Base-by-base conservation (phyloP, 2,888 invertebrate genomes). In the Apamea sordens region DNA sequence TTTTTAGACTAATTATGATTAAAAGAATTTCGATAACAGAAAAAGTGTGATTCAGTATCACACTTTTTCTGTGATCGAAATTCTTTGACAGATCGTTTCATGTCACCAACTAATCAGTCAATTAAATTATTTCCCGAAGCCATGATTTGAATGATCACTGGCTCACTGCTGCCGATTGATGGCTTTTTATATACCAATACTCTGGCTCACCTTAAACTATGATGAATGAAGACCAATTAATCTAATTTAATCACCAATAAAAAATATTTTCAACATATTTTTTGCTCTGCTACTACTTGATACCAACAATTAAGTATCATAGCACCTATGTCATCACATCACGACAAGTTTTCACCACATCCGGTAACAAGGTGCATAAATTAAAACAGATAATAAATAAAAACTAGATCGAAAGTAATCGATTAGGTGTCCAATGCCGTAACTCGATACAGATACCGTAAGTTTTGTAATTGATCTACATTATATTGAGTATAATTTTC, bases 291-390 rank as follows among this genome's bases (percentile, higher is more conserved):
- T 88, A 59, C 86, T 85, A 85, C 88, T 80, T 24, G 41, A 75
- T 79, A 86, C 71, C 74, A 83, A 87, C 88, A 88, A 89, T 83
- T 88, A 89, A 87, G 78, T 86, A 82, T 87, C 86, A 67, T 83
- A 84, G 82, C 90, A 89, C 88, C 84, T 87, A 90, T 90, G 90
- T 86, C 89, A 89, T 89, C 89, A 91, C 90, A 88, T 86, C 86
- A 87, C 88, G 89, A 90, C 90, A 84, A 87, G 91, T 92, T 93
- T 93, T 92, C 92, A 91, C 92, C 91, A 91, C 93, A 93, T 95
- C 94, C 95, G 94, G 93, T 90, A 89, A 87, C 86, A 84, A 85
- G 90, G 88, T 88, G 89, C 82, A 91, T 92, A 92, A 91, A 93
- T 93, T 92, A 92, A 89, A 85, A 86, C 76, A 80, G 83, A 90